These are phyloP conservation scores for Sclerurus mexicanus DNA, from an alignment of 2,113 vertebrate species.

Conservation along the genomic window DNA sequence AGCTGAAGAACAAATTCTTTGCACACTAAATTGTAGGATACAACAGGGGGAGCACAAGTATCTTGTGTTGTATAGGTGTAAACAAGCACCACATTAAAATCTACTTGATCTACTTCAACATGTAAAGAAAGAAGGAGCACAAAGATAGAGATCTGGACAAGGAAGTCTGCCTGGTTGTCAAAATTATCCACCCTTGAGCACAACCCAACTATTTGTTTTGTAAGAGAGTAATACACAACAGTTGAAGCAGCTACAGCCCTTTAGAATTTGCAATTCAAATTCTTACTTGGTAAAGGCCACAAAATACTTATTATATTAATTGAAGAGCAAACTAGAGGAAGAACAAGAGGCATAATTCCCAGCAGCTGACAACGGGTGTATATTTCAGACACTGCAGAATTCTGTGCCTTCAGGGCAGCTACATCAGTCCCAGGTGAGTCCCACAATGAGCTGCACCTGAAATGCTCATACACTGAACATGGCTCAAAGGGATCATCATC, in stretches of 20 bases:
- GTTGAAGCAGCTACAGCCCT: background rate
- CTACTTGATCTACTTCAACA: background rate
- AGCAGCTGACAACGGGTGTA: background rate
- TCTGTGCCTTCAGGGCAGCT: background rate
- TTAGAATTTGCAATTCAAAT: background rate
- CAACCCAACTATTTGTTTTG: background rate
- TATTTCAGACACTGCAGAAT: background rate
- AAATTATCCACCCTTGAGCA: background rate
- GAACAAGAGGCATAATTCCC: background rate
- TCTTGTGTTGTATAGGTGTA: background rate
- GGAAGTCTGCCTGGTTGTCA: background rate
- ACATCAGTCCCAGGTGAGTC: background rate
- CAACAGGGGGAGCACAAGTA: background rate
- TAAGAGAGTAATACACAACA: background rate
- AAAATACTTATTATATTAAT: background rate
- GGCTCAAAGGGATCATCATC: background rate
- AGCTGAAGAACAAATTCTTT: background rate
- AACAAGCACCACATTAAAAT: background rate
- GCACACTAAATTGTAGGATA: background rate
- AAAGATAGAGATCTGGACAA: background rate
- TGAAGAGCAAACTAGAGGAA: background rate
- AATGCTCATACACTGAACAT: background rate
- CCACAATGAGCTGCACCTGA: background rate
- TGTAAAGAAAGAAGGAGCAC: background rate
- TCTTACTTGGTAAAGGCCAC: background rate